phyloP scores from a whole-genome alignment of 1,140 invertebrate genomes.

The Scaptomyza hsui region DNA sequence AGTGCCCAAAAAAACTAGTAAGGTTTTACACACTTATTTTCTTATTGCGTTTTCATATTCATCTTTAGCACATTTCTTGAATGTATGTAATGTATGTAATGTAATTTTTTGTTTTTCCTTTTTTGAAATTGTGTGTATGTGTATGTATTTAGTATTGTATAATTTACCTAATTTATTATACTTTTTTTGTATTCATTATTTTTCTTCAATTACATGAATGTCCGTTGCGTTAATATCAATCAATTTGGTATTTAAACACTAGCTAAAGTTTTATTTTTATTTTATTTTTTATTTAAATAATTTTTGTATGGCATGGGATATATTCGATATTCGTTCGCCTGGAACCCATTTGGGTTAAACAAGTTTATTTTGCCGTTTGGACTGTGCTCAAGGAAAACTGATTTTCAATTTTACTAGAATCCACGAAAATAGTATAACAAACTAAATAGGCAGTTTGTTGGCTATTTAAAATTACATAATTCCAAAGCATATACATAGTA shows the following conservation, averaged over 20 bases:
- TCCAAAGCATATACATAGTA: neutral
- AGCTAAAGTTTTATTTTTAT: constrained; percentile 49
- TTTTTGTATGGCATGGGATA: constrained; percentile 12
- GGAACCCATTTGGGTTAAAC: constrained; percentile 9
- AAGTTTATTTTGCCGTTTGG: constrained; percentile 7
- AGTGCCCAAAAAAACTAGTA: constrained; percentile 19
- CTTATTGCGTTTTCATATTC: constrained; percentile 12
- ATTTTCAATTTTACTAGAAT: constrained; percentile 14
- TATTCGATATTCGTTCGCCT: constrained; percentile 25
- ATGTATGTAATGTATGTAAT: no score
- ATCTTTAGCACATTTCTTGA: constrained; percentile 36
- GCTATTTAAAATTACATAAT: neutral
- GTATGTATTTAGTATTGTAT: constrained; percentile 52
- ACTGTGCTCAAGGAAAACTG: constrained; percentile 32
- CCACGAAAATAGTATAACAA: neutral
- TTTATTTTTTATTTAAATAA: neutral
- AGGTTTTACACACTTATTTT: constrained; percentile 9
- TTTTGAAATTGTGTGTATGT: neutral
- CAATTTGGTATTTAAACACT: constrained; percentile 68
- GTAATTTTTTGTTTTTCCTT: constrained; percentile 22
- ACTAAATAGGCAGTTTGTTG: constrained; percentile 7
- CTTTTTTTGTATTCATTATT: constrained; percentile 30
- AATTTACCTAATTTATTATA: constrained; percentile 64
- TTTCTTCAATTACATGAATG: constrained; percentile 73
- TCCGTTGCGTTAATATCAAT: constrained; percentile 77